phyloP scores from a whole-genome alignment of 1,140 invertebrate species.

The Cepaea nemoralis region DNA sequence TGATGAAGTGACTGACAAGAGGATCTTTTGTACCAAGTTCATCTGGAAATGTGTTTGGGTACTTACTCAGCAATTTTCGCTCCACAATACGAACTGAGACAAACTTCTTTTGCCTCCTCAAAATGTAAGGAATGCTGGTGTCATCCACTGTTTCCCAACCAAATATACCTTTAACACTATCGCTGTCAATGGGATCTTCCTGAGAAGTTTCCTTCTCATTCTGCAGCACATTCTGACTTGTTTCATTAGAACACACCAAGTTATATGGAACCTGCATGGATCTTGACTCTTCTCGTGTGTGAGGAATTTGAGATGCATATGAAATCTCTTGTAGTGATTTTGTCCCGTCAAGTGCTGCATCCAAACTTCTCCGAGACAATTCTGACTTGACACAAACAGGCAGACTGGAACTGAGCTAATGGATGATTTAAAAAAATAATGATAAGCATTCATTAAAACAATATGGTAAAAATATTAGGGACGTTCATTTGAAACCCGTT shows the following conservation, averaged over 20 bases:
- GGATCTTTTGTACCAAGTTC: slow-evolving; percentile 66
- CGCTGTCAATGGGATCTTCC: slow-evolving; percentile 56
- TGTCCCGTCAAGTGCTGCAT: not conserved
- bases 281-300: not conserved
- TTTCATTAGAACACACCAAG: not conserved
- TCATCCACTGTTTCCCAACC: slow-evolving; percentile 90
- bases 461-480: too few relatives aligned
- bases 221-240: slow-evolving; percentile 6
- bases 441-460: too few relatives aligned
- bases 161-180: slow-evolving; percentile 81
- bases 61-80: slow-evolving; percentile 74
- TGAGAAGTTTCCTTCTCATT: slow-evolving; percentile 38
- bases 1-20: slow-evolving; percentile 91
- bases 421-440: not conserved
- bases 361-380: too few relatives aligned
- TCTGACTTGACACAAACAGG: not conserved
- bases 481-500: too few relatives aligned
- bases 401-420: not conserved
- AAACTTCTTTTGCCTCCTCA: slow-evolving; percentile 86
- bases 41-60: slow-evolving; percentile 72
- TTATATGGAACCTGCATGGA: slow-evolving; percentile 20
- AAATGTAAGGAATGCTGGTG: slow-evolving; percentile 88
- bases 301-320: not conserved
- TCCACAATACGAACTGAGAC: slow-evolving; percentile 93
- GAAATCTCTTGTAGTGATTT: not conserved